Evolutionary conservation across 2,797 vertebrate species (phyloP), one percentile per base, ranked within the genome.

Genomic region (Prunella strophiata): DNA sequence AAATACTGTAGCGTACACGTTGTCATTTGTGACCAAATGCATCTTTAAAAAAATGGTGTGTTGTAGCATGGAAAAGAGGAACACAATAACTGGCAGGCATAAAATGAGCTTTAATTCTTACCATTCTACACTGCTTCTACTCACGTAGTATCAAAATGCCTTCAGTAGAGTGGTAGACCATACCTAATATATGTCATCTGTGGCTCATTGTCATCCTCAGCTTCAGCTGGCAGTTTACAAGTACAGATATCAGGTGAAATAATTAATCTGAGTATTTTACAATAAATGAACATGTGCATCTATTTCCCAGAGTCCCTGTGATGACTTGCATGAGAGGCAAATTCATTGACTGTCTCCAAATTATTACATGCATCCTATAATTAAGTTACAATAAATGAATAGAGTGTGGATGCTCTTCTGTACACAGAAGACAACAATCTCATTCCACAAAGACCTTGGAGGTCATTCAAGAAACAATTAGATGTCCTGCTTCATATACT

Each of bases 401-500:
- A 97, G 97, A 98, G 96, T 97, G 96, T 96, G 97, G 96, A 97
- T 97, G 97, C 86, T 97, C 94, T 97, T 96, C 89, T 97, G 92
- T 91, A 96, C 91, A 96, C 96, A 95, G 94, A 98, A 98, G 97
- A 98, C 97, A 98, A 98, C 97, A 98, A 97, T 96, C 97, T 98
- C 97, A 98, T 98, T 98, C 97, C 90, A 93, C 90, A 92, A 96
- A 97, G 98, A 98, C 97, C 97, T 97, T 95, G 89, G 91, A 98
- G 97, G 97, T 98, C 97, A 98, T 96, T 96, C 94, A 97, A 96
- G 96, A 98, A 98, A 97, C 97, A 98, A 98, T 98, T 97, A 98
- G 96, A 96, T 97, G 94, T 97, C 97, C 97, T 97, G 72, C 84
- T 93, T 92, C 83, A 93, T 96, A 57, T 91, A 95, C 96, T 97